Base-by-base conservation (phyloP, 2,888 invertebrate genomes). In the Cheilosia vulpina region DNA sequence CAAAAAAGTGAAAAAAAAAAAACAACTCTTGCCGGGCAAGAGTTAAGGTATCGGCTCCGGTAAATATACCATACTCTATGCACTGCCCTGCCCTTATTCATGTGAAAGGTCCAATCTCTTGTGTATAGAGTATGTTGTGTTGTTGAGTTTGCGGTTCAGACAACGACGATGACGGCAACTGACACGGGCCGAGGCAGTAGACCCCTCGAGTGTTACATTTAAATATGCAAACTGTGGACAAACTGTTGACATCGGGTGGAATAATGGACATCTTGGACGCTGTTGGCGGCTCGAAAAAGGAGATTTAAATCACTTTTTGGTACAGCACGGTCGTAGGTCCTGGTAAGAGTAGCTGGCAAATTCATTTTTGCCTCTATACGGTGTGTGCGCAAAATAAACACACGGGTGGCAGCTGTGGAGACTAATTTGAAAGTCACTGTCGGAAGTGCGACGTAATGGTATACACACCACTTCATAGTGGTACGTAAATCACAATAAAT, bases 181-280 rank as follows among this genome's bases (percentile, higher is more conserved):
- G 83, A 83, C 83, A 78, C 62, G 31, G 78, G 31, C 82, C 47
- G 53, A 41, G 34, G 69, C 43, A 62, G 73, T 60, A 57, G 71
- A 65, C 57, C 60, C 71, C 76, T 77, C 63, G 85, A 81, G 85
- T 85, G 85, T 85, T 81, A 85, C 76, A 85, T 85, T 85, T 85
- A 81, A 85, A 85, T 85, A 85, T 85, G 85, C 85, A 85, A 85
- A 85, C 81, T 85, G 81, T 81, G 77, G 85, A 85, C 85, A 85
- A 85, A 85, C 85, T 85, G 85, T 85, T 85, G 85, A 85, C 85
- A 85, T 85, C 81, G 76, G 76, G 65, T 76, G 66, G 68, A 81
- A 85, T 85, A 85, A 85, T 85, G 85, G 66, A 81, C 62, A 55
- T 85, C 81, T 85, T 81, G 76, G 62, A 68, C 72, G 55, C 38